Evolutionary conservation across 2,888 invertebrate genomes (phyloP), one percentile per base, ranked within the genome.

Genomic region (Lasioglossum villosulum): DNA sequence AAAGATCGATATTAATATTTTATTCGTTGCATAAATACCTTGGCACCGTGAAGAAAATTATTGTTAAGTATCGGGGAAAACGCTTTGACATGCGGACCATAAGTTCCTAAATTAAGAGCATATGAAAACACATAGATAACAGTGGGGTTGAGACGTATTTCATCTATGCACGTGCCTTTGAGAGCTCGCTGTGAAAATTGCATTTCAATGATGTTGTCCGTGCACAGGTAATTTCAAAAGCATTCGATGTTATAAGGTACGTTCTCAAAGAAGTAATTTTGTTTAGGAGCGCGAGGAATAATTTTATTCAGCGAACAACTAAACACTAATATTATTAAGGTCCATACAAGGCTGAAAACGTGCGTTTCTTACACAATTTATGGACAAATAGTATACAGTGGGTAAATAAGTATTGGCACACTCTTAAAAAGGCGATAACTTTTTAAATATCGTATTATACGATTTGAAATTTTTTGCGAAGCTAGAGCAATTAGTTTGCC

Each of bases 21-120:
- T 39, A 66, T 66, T 37, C 19, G 23, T 10, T 23, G 16, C 66
- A 23, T 66, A 39, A 66, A 70, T 77, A 68, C 76, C 66, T 16
- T 27, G 48, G n/a, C 0, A 5, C 16, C 4, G 6, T 5, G 19
- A n/a, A 16, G 1, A 30, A 42, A 71, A 74, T 37, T 59, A 39
- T 74, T 59, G 34, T 12, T 8, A n/a, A 1, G n/a, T n/a, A 12
- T 56, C n/a, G 4, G 12, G n/a, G n/a, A 56, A 56, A 56, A n/a
- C 56, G 10, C n/a, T 56, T n/a, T 12, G 56, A 10, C n/a, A 12
- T 16, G n/a, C 6, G 23, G 3, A 34, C 75, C 1, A 80, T 66
- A 73, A 76, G 80, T 80, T 56, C 14, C 75, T 72, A 66, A 76
- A 76, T 80, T 66, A 71, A 70, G 71, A 71, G 71, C 75, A 48